Base-by-base conservation (phyloP, 2,888 invertebrate species). In the Drosophila prostipennis region DNA sequence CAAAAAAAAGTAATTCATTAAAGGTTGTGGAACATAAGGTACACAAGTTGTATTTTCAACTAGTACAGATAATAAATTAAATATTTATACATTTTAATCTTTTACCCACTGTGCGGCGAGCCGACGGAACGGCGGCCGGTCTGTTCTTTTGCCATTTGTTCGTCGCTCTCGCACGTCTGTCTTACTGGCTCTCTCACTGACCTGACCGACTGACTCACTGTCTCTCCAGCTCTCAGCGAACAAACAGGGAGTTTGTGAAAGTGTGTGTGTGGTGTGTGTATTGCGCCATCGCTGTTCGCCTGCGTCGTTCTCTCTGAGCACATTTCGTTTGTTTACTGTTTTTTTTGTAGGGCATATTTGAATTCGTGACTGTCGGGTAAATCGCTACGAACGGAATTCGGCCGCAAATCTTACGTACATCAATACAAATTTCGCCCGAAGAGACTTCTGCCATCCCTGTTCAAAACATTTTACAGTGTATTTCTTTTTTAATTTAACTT, bases 251-350 rank as follows among this genome's bases (percentile, higher is more conserved):
- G 29, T 7, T 19, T n/a, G 29, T n/a, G 29, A 19, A 32, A 29
- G 51, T 29, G 11, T 34, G 36, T 37, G n/a, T 32, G 51, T 37
- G 45, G 43, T 23, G 43, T 48, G 48, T 40, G 52, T 57, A 57
- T 57, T 58, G 57, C 57, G 57, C 57, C 57, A 58, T 58, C 39
- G 57, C 51, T 39, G 14, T 46, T 10, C 11, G 51, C 16, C 39
- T 52, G 52, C 13, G n/a, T 14, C 29, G 40, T 29, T 26, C n/a
- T 34, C 52, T 60, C 43, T 55, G 71, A 75, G 67, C 55, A 78
- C 71, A 81, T 81, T 81, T 79, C 69, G 67, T 84, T 82, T 82
- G 81, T 82, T 82, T 85, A 82, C 82, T 78, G 78, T 82, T 82
- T 84, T 61, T 61, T 23, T 54, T 3, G 10, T 23, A 34, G 45